Conservation (phyloP, 2,797 vertebrate genomes). For the Apogon talboti region DNA sequence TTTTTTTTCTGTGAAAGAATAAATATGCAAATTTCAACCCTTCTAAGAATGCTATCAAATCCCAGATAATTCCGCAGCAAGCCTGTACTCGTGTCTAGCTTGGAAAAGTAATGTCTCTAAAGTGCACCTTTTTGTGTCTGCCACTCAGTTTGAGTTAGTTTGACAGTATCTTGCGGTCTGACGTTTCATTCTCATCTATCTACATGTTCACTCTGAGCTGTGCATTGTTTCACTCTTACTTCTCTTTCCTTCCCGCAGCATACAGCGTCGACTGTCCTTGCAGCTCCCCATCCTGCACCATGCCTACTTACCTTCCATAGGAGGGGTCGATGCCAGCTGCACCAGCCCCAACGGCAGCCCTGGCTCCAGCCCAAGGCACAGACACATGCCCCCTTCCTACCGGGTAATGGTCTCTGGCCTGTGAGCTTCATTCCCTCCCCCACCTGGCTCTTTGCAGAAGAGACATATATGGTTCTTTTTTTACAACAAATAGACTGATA, state of each 20-base stretch:
- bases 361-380: conserved; percentile 96
- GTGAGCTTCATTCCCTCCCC: conserved; percentile 83
- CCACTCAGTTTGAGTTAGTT: too few relatives aligned
- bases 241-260: conserved; percentile 81
- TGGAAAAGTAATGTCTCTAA: too few relatives aligned
- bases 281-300: conserved; percentile 99
- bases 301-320: conserved; percentile 98
- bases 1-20: too few relatives aligned
- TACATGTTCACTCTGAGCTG: too few relatives aligned
- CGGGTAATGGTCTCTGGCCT: conserved; percentile 99
- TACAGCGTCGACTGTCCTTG: conserved; percentile 97
- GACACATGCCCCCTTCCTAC: conserved; percentile 98
- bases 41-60: too few relatives aligned
- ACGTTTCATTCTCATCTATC: too few relatives aligned
- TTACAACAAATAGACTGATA: conserved; percentile 83
- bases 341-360: conserved; percentile 96
- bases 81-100: too few relatives aligned
- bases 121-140: too few relatives aligned
- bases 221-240: conserved; percentile 6
- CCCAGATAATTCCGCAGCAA: too few relatives aligned
- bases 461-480: conserved; percentile 76
- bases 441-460: conserved; percentile 69
- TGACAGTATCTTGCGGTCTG: too few relatives aligned
- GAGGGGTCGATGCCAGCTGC: conserved; percentile 98
- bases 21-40: too few relatives aligned